Evolutionary conservation across 2,888 invertebrate genomes (phyloP).

Genomic region (Ametastegia equiseti): DNA sequence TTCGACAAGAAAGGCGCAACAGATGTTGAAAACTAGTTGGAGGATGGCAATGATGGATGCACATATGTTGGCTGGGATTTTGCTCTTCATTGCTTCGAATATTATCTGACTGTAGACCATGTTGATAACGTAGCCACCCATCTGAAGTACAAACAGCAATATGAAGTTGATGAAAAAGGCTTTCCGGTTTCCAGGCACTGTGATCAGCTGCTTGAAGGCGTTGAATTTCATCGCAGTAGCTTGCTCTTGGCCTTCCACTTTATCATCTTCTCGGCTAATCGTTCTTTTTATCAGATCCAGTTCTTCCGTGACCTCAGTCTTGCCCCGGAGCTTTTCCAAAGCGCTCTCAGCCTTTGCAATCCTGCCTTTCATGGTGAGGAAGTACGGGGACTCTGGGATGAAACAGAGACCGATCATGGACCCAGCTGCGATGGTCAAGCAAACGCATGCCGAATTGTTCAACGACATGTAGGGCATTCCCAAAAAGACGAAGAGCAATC

Average conservation of each 20-base stretch:
- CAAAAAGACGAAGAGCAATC: constrained; percentile 64
- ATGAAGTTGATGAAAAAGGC: constrained; percentile 73
- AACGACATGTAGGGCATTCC: constrained; percentile 64
- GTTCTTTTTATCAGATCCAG: constrained; percentile 60
- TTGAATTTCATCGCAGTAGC: neutral
- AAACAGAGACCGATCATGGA: constrained; percentile 70
- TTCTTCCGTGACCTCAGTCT: constrained; percentile 78
- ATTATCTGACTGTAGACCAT: constrained; percentile 74
- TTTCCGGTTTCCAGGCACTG: constrained; percentile 63
- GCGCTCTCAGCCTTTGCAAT: constrained; percentile 73
- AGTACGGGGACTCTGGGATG: constrained; percentile 78
- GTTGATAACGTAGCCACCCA: constrained; percentile 69
- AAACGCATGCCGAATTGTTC: constrained; percentile 59
- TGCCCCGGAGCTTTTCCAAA: constrained; percentile 75
- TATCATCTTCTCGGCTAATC: neutral
- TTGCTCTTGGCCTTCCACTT: neutral
- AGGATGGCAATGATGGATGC: constrained; percentile 62
- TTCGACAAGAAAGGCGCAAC: constrained; percentile 72
- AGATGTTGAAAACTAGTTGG: constrained; percentile 66
- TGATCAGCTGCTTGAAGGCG: constrained; percentile 61
- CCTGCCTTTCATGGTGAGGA: constrained; percentile 63
- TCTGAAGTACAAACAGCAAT: constrained; percentile 76
- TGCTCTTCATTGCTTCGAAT: constrained; percentile 65
- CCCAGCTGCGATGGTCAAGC: constrained; percentile 68
- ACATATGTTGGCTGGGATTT: constrained; percentile 53